Conservation (phyloP, 1,140 invertebrate species). For the Mactra quadrangularis region DNA sequence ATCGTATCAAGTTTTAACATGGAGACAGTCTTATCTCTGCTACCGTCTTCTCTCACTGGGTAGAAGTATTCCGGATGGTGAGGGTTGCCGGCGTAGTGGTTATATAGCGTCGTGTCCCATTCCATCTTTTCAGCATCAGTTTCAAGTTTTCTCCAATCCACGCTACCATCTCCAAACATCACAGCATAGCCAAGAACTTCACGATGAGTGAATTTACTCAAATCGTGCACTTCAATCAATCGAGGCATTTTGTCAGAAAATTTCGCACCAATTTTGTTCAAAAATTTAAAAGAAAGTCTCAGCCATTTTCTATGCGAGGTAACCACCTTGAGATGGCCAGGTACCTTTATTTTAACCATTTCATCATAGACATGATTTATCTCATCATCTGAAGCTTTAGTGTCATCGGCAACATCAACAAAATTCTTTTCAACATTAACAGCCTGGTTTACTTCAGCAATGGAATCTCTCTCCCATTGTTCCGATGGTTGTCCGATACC, state of each 20-base stretch:
- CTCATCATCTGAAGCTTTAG: neutral
- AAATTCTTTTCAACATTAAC: conserved; percentile 3
- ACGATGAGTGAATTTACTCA: conserved; percentile 53
- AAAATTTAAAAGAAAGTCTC: conserved; percentile 24
- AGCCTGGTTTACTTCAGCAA: conserved; percentile 28
- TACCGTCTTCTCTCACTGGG: conserved; percentile 15
- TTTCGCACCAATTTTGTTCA: conserved; percentile 5
- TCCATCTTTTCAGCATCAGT: conserved; percentile 44
- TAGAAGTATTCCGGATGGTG: conserved; percentile 62
- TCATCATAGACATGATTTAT: conserved; percentile 4
- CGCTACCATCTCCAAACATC: conserved; percentile 48
- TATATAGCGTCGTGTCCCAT: conserved; percentile 42
- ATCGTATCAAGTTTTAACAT: conserved; percentile 14
- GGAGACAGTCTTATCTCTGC: neutral
- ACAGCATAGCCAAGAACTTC: conserved; percentile 57
- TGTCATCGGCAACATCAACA: neutral
- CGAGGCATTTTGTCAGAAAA: conserved; percentile 47
- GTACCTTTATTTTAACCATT: conserved; percentile 47
- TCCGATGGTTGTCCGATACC: conserved; percentile 24
- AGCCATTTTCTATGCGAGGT: conserved; percentile 49
- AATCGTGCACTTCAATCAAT: conserved; percentile 25
- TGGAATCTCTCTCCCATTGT: neutral
- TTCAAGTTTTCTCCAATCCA: conserved; percentile 32
- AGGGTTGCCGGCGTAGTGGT: conserved; percentile 50
- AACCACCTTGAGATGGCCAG: conserved; percentile 27